Base-by-base conservation (phyloP, 37 sponge, comb jelly and placozoan species). In the Chondrosia reniformis region DNA sequence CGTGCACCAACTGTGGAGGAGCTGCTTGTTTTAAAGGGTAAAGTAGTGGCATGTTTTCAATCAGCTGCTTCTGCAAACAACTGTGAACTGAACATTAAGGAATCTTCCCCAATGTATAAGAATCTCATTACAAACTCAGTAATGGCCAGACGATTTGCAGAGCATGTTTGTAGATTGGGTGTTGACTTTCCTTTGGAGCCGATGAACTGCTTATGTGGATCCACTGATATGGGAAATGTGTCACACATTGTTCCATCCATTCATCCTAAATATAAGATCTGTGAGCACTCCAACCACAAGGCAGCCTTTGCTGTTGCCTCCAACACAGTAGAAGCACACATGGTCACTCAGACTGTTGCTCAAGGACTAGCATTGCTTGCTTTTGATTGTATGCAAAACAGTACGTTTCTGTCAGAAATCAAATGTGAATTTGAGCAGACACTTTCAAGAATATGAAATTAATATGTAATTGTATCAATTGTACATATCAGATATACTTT, bases 221-320 rank as follows among this genome's bases (percentile, higher is more conserved):
- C 96, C 39, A 95, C 96, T 36, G 96, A 95, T 39, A 95, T 95
- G 96, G 94, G 96, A 19, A 91, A 94, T 74, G 93, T 94, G 22
- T 94, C 95, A 0, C 56, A 88, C 39, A 36, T 69, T 12, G 83
- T 92, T 30, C 94, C 96, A 15, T 77, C 84, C 24, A 92, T 95
- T 45, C 96, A 95, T 25, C 89, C 93, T 28, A 92, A 75, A 75
- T 95, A 75, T 69, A 38, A 52, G 34, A 84, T 95, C 69, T 32
- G 59, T 7, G 38, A 22, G 34, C 80, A 64, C 12, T 80, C 78
- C 43, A 76, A 76, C 77, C 96, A 95, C 77, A 86, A 87, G 2
- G 45, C 84, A 34, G 87, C 63, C 6, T 95, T 89, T 66, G 81
- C 96, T 0, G 22, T 4, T 6, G 63, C 44, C 0, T 44, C 93